Evolutionary conservation across 2,797 vertebrate species (phyloP).

Genomic region (Lutjanus argentimaculatus): DNA sequence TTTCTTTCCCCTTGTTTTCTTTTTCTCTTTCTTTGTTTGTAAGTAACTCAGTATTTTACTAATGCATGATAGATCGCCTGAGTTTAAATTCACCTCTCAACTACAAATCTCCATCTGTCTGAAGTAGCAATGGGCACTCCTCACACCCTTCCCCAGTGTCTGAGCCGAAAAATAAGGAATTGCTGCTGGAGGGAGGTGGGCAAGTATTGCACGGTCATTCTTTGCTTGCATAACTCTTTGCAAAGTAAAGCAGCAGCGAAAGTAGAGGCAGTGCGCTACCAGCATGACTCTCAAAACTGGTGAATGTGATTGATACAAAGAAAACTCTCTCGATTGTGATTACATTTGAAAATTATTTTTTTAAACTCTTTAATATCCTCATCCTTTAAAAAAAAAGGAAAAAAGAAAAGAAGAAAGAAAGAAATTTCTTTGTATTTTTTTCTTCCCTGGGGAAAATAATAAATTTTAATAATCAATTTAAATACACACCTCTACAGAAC

Average conservation of each 20-base stretch:
- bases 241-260: background rate
- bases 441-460: too few relatives aligned
- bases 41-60: constrained; percentile 29
- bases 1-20: background rate
- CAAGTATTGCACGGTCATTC: constrained; percentile 29
- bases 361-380: too few relatives aligned
- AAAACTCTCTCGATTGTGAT: background rate
- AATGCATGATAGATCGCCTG: constrained; percentile 31
- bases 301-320: background rate
- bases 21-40: constrained; percentile 1
- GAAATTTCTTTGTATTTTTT: too few relatives aligned
- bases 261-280: background rate
- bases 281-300: background rate
- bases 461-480: too few relatives aligned
- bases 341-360: too few relatives aligned
- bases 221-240: constrained; percentile 34
- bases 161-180: constrained; percentile 26
- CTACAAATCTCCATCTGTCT: constrained; percentile 47
- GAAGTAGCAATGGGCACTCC: constrained; percentile 32
- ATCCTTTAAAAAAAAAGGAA: too few relatives aligned
- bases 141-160: constrained; percentile 39
- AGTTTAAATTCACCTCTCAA: constrained; percentile 51
- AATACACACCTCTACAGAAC: too few relatives aligned
- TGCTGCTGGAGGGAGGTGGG: constrained; percentile 12
- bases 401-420: too few relatives aligned